Evolutionary conservation across 2,113 vertebrate species (phyloP), one percentile per base, ranked within the genome.

Genomic region (Nansenia antarctica): DNA sequence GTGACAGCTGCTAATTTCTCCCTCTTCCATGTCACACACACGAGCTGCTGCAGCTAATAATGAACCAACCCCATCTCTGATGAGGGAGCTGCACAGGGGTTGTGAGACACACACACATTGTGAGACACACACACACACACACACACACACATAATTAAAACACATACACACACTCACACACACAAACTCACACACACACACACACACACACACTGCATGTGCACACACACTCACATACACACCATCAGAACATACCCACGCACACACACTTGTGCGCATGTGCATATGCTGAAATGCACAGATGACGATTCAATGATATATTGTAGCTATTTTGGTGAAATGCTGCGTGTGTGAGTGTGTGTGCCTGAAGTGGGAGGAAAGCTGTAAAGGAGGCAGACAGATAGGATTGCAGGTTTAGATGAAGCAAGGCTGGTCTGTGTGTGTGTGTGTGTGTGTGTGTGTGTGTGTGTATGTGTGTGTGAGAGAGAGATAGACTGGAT

Each of bases 1-100:
- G 89, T 94, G 96, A 95, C 96, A 98, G 95, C 95, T 97, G 95
- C 95, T 97, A 98, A 96, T 97, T 98, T 95, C 94, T 94, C 88
- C 93, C 92, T 93, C 94, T 94, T 93, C 91, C 93, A 93, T 94
- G 95, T 97, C 95, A 95, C 93, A 94, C 89, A 89, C 94, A 93
- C 94, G 91, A 93, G 93, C 94, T 88, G 94, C 95, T 94, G 93
- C 91, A 94, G 94, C 93, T 95, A 93, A 95, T 96, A 93, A 96
- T 94, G 94, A 96, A 95, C 94, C 94, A 94, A n/a, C n/a, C 94
- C 94, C 92, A 92, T 91, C 88, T 83, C 94, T 94, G 96, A 96
- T 96, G 96, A 96, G 92, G 92, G 93, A 92, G 92, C 90, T 86
- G 91, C 94, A 94, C 83, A 77, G 62, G 61, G n/a, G 74, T 39